Percentiles rank a stretch among this genome's conserved stretches.
Evolutionary conservation across 2,113 vertebrate species (phyloP).

Genomic region (Actenoides hombroni): DNA sequence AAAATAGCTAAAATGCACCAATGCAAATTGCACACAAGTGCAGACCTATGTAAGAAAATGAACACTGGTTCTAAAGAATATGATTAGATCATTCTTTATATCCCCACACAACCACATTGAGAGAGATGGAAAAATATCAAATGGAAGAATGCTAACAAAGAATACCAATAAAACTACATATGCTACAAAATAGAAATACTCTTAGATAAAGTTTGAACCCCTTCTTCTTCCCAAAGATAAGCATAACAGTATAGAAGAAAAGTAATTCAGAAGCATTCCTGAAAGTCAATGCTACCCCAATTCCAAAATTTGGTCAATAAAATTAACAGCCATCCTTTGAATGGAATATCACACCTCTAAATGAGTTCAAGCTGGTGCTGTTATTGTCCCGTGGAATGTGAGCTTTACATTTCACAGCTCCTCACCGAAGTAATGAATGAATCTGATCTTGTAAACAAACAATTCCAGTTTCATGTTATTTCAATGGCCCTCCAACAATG

Average conservation of each 20-base stretch:
- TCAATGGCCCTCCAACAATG: conserved; percentile 66
- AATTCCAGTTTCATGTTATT: conserved; percentile 69
- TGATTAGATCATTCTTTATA: neutral
- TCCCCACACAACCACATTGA: neutral
- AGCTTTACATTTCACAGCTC: conserved; percentile 80
- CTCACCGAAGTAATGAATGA: conserved; percentile 75
- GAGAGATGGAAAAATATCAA: neutral
- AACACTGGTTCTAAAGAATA: neutral
- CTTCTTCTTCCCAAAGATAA: neutral
- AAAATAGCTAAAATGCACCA: neutral
- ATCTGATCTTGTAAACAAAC: conserved; percentile 75
- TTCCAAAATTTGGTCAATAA: conserved; percentile 76
- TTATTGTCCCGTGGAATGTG: conserved; percentile 75
- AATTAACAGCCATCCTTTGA: conserved; percentile 76
- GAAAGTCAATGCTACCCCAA: conserved; percentile 46
- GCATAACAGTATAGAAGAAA: neutral
- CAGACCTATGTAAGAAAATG: neutral
- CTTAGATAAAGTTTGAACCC: neutral
- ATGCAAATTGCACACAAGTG: neutral
- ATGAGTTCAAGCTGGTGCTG: conserved; percentile 73
- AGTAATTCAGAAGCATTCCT: conserved; percentile 45
- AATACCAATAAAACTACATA: neutral
- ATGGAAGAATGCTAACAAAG: neutral
- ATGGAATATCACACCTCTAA: conserved; percentile 75
- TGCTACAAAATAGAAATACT: neutral